phyloP scores from a whole-genome alignment of 2,888 invertebrate genomes.

The Sphaeridia pumilis region DNA sequence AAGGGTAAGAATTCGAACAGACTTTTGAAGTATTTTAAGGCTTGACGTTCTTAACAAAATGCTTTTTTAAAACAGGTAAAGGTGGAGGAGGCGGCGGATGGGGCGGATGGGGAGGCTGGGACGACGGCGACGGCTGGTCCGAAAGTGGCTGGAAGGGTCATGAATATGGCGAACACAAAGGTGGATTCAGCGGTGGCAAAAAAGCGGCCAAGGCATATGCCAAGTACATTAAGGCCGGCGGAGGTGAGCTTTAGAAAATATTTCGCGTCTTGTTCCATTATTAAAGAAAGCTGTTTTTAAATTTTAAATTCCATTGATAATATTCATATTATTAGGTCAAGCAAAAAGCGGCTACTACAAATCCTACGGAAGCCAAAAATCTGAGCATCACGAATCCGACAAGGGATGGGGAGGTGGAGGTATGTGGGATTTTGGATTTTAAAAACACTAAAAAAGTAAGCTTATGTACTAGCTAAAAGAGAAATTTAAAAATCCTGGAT shows the following conservation, averaged over 20 bases:
- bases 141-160: neutral
- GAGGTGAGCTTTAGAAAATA: no score
- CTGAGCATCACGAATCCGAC: neutral
- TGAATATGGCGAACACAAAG: constrained; percentile 1
- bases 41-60: no score
- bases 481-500: no score
- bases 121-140: neutral
- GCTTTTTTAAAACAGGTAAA: neutral
- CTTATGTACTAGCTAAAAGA: no score
- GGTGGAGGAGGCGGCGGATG: neutral
- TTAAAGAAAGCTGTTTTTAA: no score
- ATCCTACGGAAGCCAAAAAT: neutral
- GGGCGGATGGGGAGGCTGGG: neutral
- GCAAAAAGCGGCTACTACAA: constrained; percentile 2
- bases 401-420: neutral
- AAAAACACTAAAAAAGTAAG: neutral
- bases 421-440: neutral
- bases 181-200: constrained; percentile 11
- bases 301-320: no score
- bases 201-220: constrained; percentile 11
- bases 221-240: constrained; percentile 8
- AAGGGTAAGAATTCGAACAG: neutral
- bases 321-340: no score
- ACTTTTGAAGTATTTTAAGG: neutral
- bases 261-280: no score